phyloP scores from a whole-genome alignment of 2,113 vertebrate genomes.

The Microtus oregoni region DNA sequence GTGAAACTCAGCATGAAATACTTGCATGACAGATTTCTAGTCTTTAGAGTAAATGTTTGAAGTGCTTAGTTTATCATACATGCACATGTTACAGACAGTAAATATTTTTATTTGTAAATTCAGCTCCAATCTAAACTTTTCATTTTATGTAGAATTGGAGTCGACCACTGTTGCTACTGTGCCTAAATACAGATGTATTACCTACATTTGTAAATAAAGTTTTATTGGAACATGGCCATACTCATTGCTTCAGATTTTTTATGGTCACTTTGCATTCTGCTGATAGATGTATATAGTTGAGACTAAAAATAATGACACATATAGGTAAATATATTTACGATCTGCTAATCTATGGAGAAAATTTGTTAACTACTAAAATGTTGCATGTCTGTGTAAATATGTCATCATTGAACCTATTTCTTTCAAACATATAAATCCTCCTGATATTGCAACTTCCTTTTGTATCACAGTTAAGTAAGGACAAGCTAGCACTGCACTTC shows the following conservation, averaged over 20 bases:
- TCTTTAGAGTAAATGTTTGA: conserved; percentile 3
- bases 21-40: background rate
- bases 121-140: background rate
- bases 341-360: background rate
- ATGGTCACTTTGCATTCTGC: background rate
- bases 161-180: background rate
- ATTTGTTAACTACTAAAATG: background rate
- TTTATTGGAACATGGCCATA: background rate
- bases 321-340: background rate
- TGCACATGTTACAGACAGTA: background rate
- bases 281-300: background rate
- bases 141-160: background rate
- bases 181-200: background rate
- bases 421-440: background rate
- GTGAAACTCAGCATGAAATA: conserved; percentile 17
- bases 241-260: background rate
- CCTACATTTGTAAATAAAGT: background rate
- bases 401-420: background rate
- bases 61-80: background rate
- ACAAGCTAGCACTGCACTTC: background rate
- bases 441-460: background rate
- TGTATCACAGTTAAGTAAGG: background rate
- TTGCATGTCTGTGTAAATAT: rapidly evolving
- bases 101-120: background rate
- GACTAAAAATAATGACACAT: background rate